Evolutionary conservation across 2,797 vertebrate genomes (phyloP).

Genomic region (Cuniculus paca): DNA sequence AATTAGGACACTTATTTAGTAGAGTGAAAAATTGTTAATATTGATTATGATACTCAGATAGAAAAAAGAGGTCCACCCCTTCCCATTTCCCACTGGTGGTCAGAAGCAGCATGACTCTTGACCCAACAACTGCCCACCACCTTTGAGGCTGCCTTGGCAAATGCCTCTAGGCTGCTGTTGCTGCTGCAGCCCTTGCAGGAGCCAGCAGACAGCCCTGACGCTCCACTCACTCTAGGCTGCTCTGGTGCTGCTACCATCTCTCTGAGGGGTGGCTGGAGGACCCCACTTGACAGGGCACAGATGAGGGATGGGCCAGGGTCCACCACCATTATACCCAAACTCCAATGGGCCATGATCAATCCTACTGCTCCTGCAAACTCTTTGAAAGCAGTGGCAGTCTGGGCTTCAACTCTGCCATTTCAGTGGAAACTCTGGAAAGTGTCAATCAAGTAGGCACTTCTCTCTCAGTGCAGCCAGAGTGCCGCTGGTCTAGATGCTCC

Average conservation of each 20-base stretch:
- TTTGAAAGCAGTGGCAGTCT: not conserved
- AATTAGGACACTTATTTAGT: not conserved
- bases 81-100: not conserved
- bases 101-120: not conserved
- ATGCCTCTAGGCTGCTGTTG: not conserved
- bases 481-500: not conserved
- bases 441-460: too few species aligned
- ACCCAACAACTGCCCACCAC: not conserved
- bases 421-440: not conserved
- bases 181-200: not conserved
- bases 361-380: not conserved
- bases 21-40: not conserved
- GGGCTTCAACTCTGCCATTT: not conserved
- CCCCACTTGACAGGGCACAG: not conserved
- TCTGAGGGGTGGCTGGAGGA: not conserved
- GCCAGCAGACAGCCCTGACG: not conserved
- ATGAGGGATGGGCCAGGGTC: not conserved
- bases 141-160: not conserved
- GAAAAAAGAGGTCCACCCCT: not conserved
- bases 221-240: not conserved
- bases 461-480: not conserved
- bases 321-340: not conserved
- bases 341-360: not conserved
- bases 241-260: not conserved
- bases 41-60: not conserved